Percentiles rank a stretch among this genome's conserved stretches.
Conservation (phyloP, 2,888 invertebrate species). For the Orchestes rusci region DNA sequence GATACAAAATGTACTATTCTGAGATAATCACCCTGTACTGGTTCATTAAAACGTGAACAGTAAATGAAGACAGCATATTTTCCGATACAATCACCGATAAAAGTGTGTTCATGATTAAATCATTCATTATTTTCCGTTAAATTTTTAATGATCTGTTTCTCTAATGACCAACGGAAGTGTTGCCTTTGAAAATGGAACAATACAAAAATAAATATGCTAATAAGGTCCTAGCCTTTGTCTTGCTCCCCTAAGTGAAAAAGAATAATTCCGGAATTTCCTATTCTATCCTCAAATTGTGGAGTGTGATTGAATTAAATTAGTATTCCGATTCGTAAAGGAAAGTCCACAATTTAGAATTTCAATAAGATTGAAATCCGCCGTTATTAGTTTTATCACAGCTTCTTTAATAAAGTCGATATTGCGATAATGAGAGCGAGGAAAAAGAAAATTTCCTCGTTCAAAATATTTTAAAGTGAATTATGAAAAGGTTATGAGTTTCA, state of each 20-base stretch:
- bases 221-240: constrained; percentile 20
- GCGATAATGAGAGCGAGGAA: constrained; percentile 1
- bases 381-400: constrained; percentile 11
- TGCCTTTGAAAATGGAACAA: constrained; percentile 20
- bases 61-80: too few species aligned
- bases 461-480: too few species aligned
- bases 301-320: constrained; percentile 18
- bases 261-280: constrained; percentile 14
- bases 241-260: constrained; percentile 7
- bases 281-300: constrained; percentile 11
- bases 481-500: too few species aligned
- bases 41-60: too few species aligned
- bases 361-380: constrained; percentile 13
- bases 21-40: too few species aligned
- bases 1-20: too few species aligned
- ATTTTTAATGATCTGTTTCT: constrained; percentile 41
- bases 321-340: constrained; percentile 17
- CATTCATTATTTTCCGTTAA: constrained; percentile 41
- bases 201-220: constrained; percentile 19
- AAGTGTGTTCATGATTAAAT: constrained; percentile 36
- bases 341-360: constrained; percentile 13
- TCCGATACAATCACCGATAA: too few species aligned
- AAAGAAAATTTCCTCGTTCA: not conserved
- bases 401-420: too few species aligned
- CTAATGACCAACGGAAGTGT: constrained; percentile 36